phyloP scores from a whole-genome alignment of 1,140 invertebrate species.

The Tachypleus tridentatus region DNA sequence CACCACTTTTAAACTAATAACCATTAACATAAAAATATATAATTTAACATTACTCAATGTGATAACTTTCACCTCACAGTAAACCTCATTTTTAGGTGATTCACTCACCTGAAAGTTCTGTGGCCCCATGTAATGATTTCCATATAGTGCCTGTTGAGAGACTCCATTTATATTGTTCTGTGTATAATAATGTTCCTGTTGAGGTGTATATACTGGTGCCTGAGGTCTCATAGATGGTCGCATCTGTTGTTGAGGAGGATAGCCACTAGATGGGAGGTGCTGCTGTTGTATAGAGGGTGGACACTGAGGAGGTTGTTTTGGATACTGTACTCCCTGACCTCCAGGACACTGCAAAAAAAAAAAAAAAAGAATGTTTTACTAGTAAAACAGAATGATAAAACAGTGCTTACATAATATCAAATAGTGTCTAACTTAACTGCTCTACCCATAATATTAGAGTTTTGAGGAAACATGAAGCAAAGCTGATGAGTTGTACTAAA shows the following conservation, averaged over 20 bases:
- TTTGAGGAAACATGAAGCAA: too few relatives aligned
- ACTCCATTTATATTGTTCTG: constrained; percentile 29
- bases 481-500: too few relatives aligned
- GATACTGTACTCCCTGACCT: too few relatives aligned
- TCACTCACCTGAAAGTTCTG: constrained; percentile 22
- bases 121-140: constrained; percentile 21
- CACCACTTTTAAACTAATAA: background rate
- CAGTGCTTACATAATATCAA: too few relatives aligned
- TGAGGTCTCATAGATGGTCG: constrained; percentile 32
- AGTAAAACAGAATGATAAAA: too few relatives aligned
- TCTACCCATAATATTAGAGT: too few relatives aligned
- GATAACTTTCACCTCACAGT: too few relatives aligned
- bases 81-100: background rate
- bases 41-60: too few relatives aligned
- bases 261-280: constrained; percentile 6
- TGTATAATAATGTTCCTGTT: constrained; percentile 42
- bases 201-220: constrained; percentile 45
- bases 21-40: background rate
- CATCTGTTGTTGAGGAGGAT: constrained; percentile 17
- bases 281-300: constrained; percentile 6
- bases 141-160: constrained; percentile 28
- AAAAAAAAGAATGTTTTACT: too few relatives aligned
- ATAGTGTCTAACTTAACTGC: too few relatives aligned
- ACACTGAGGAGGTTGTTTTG: constrained; percentile 6
- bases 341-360: too few relatives aligned